These are phyloP conservation scores for Antitype chi DNA, from an alignment of 2,888 invertebrate genomes.

Conservation along the genomic window DNA sequence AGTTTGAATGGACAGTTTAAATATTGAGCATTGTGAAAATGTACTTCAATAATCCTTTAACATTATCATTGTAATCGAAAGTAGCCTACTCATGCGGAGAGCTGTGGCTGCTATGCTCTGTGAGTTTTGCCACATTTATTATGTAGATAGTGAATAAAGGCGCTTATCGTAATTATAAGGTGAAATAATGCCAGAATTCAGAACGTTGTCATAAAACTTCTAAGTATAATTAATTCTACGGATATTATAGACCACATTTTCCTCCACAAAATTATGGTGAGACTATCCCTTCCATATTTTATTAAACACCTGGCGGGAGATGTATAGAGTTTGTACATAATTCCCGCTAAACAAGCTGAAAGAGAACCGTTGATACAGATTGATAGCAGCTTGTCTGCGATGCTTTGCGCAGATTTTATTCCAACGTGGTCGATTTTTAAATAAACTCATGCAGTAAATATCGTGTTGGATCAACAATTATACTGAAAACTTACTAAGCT, in stretches of 20 bases:
- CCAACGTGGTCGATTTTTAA: not conserved
- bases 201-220: not conserved
- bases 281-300: constrained; percentile 53
- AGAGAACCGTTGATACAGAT: constrained; percentile 34
- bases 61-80: constrained; percentile 5
- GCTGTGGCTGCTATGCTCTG: too few relatives aligned
- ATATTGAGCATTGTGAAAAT: constrained; percentile 24
- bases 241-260: not conserved
- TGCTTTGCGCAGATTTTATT: constrained; percentile 13
- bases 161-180: not conserved
- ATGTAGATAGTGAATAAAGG: not conserved
- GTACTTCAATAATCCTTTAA: not conserved
- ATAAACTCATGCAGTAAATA: not conserved
- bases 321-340: constrained; percentile 74
- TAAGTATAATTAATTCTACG: not conserved
- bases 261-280: constrained; percentile 23
- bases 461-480: not conserved
- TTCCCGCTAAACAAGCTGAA: constrained; percentile 65
- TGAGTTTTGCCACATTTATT: not conserved
- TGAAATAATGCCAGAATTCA: not conserved
- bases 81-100: not conserved
- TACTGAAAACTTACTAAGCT: too few relatives aligned
- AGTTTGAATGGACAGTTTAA: constrained; percentile 38
- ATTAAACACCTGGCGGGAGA: constrained; percentile 61
- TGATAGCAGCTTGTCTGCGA: constrained; percentile 26